These are phyloP conservation scores for Lepisosteus oculatus DNA, from an alignment of 2,113 vertebrate genomes.

Conservation along the genomic window DNA sequence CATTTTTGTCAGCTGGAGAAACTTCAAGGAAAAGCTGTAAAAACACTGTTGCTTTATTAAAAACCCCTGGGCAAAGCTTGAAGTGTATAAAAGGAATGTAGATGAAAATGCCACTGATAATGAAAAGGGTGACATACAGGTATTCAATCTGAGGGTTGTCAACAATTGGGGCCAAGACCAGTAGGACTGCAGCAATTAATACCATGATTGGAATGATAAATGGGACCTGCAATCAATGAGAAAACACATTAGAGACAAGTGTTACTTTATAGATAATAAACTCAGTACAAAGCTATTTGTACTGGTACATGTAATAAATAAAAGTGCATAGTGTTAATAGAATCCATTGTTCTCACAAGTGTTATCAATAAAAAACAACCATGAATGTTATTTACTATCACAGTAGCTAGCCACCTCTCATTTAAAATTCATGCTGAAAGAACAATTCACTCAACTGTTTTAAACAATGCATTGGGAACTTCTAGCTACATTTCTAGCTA, in stretches of 20 bases:
- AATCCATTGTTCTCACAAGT: neutral
- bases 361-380: neutral
- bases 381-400: neutral
- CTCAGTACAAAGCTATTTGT: neutral
- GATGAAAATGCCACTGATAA: constrained; percentile 72
- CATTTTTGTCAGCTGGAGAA: constrained; percentile 66
- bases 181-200: constrained; percentile 69
- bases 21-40: constrained; percentile 85
- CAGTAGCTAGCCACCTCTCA: neutral
- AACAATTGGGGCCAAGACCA: constrained; percentile 79
- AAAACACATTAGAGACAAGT: constrained; percentile 4
- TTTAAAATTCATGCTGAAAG: too few relatives aligned
- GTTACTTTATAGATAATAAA: too few relatives aligned
- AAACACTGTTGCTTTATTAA: constrained; percentile 67
- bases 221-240: constrained; percentile 65
- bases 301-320: neutral
- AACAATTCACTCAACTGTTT: too few relatives aligned
- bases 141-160: constrained; percentile 74
- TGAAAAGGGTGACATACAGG: constrained; percentile 74
- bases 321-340: neutral
- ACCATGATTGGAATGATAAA: constrained; percentile 73
- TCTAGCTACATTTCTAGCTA: too few relatives aligned
- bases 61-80: constrained; percentile 60
- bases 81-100: constrained; percentile 80
- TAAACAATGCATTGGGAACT: too few relatives aligned